A percentile compares a stretch with the other conserved stretches of the same genome.
phyloP scores from a whole-genome alignment of 2,888 invertebrate genomes.

The Aelia acuminata region DNA sequence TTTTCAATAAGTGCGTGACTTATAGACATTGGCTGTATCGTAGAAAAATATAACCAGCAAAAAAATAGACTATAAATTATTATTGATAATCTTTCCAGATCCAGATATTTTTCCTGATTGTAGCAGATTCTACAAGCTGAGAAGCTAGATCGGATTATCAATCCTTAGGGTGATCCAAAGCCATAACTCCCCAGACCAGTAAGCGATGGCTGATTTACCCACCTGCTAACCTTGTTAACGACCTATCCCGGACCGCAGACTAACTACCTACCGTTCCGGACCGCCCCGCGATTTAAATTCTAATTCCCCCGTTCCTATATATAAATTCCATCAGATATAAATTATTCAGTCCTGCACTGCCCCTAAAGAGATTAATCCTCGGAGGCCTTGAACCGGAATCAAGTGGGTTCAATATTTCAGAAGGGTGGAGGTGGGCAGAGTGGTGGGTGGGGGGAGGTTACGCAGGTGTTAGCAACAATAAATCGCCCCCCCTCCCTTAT shows the following conservation, averaged over 20 bases:
- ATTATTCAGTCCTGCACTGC: neutral
- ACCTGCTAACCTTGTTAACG: neutral
- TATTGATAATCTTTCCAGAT: too few species aligned
- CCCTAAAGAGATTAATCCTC: conserved; percentile 21
- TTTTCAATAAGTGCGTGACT: too few species aligned
- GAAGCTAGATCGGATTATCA: too few species aligned
- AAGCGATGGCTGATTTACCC: neutral
- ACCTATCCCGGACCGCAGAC: neutral
- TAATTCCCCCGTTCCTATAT: neutral
- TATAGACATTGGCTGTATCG: too few species aligned
- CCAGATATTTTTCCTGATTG: neutral
- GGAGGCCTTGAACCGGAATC: neutral
- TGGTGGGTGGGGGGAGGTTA: neutral
- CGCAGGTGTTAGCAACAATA: conserved; percentile 6
- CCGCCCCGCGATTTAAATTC: neutral
- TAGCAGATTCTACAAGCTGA: neutral
- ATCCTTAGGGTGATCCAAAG: too few species aligned
- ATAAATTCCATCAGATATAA: neutral
- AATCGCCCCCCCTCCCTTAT: neutral
- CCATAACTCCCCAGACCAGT: neutral
- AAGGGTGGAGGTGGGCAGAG: too few species aligned
- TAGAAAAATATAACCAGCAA: too few species aligned
- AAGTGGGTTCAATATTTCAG: conserved; percentile 19
- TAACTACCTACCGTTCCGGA: neutral
- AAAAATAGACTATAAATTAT: too few species aligned